Evolutionary conservation across 2,888 invertebrate species (phyloP).

Genomic region (Sminthurinus aureus): DNA sequence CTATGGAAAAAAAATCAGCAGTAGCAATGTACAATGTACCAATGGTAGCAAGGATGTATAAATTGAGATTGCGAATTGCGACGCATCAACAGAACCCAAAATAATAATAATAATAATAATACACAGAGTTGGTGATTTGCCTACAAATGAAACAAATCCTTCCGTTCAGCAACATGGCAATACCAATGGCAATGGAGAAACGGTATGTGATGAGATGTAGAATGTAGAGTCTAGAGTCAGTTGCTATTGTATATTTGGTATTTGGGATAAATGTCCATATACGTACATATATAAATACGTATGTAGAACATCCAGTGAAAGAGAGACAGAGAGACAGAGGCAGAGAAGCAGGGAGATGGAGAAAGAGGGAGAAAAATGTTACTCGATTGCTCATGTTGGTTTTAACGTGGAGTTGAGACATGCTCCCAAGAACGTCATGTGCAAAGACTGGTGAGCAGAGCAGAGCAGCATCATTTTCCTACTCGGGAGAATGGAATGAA

Average conservation of each 20-base stretch:
- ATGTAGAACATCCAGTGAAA: neutral
- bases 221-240: neutral
- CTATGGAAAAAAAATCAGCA: no score
- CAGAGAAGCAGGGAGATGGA: neutral
- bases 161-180: neutral
- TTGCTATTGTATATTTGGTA: no score
- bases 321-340: neutral
- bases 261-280: no score
- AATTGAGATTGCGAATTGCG: slow-evolving; percentile 8
- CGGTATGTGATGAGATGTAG: no score
- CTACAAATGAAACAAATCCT: slow-evolving; percentile 17
- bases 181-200: neutral
- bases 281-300: neutral
- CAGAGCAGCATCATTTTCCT: neutral
- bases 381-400: slow-evolving; percentile 5
- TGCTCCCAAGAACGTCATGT: neutral
- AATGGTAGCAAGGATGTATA: neutral
- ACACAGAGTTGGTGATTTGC: slow-evolving; percentile 16
- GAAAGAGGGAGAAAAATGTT: neutral
- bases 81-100: slow-evolving; percentile 9
- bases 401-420: slow-evolving; percentile 2
- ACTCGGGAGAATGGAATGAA: neutral
- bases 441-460: neutral
- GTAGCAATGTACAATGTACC: no score
- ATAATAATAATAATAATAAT: slow-evolving; percentile 10